Percentiles rank a stretch among this genome's conserved stretches.
Conservation (phyloP, 2,113 vertebrate species). For the Trematocara stigmaticum region DNA sequence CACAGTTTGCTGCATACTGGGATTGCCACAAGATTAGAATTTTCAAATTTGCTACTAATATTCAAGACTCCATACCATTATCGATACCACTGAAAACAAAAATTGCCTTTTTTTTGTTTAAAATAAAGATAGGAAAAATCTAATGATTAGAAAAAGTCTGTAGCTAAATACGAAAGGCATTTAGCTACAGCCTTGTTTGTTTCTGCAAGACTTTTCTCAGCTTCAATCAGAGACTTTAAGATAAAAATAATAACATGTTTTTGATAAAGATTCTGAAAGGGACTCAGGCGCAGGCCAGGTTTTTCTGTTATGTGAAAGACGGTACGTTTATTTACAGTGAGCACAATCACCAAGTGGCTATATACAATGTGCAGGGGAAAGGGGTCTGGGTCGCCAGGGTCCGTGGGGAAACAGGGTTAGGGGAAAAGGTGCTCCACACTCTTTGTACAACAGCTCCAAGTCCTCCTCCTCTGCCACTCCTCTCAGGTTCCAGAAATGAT, state of each 20-base stretch:
- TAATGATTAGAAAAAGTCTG: neutral
- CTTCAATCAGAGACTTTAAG: neutral
- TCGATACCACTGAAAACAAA: neutral
- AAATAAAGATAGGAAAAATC: neutral
- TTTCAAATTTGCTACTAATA: neutral
- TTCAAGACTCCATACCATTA: neutral
- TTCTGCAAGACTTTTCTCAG: neutral
- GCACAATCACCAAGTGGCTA: too few relatives aligned
- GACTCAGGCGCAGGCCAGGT: too few relatives aligned
- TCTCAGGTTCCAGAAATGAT: too few relatives aligned
- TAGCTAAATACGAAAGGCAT: neutral
- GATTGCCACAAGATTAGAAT: neutral
- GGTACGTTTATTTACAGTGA: too few relatives aligned
- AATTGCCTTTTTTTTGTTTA: accelerated
- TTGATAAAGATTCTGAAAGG: too few relatives aligned
- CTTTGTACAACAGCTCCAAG: too few relatives aligned
- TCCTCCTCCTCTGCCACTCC: too few relatives aligned
- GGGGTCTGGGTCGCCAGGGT: too few relatives aligned
- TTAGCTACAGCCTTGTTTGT: neutral
- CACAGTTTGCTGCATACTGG: neutral
- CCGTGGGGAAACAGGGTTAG: too few relatives aligned
- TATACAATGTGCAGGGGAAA: too few relatives aligned
- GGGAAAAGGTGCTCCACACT: too few relatives aligned
- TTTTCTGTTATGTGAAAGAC: too few relatives aligned
- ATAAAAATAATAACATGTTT: neutral